Evolutionary conservation across 2,113 vertebrate species (phyloP).

Genomic region (Eubucco bourcierii): DNA sequence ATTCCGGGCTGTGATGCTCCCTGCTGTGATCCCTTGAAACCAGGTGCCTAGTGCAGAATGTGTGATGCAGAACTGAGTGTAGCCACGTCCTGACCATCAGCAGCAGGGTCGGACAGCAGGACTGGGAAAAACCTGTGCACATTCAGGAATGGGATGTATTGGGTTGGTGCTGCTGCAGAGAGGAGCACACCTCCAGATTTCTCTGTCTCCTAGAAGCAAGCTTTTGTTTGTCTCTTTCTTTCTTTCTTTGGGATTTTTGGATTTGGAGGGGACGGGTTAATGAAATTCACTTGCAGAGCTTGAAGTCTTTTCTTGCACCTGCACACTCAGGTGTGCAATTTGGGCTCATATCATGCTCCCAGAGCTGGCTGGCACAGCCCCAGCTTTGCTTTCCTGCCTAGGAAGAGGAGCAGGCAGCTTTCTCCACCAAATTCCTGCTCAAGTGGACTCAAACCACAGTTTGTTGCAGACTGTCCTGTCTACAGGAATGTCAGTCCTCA

Average conservation of each 20-base stretch:
- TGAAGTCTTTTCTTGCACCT: not conserved
- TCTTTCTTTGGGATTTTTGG: too few relatives aligned
- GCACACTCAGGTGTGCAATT: not conserved
- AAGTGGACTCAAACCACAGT: not conserved
- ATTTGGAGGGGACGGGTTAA: too few relatives aligned
- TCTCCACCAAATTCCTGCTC: not conserved
- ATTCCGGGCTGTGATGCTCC: not conserved
- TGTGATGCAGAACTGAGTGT: not conserved
- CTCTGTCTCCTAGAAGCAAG: not conserved
- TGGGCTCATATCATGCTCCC: accelerated
- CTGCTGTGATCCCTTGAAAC: not conserved
- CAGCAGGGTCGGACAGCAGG: not conserved
- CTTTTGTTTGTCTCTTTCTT: too few relatives aligned
- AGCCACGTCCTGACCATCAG: not conserved
- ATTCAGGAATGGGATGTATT: not conserved
- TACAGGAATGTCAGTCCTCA: not conserved
- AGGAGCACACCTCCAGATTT: not conserved
- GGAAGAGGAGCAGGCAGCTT: not conserved
- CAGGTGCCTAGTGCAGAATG: not conserved
- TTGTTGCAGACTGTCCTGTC: not conserved
- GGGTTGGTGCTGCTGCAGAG: not conserved
- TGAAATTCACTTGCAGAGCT: not conserved
- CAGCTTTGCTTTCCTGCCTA: not conserved
- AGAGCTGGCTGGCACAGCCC: not conserved
- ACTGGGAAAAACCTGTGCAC: not conserved